Base-by-base conservation (phyloP, 1,140 invertebrate genomes). In the Melipona quadrifasciata region DNA sequence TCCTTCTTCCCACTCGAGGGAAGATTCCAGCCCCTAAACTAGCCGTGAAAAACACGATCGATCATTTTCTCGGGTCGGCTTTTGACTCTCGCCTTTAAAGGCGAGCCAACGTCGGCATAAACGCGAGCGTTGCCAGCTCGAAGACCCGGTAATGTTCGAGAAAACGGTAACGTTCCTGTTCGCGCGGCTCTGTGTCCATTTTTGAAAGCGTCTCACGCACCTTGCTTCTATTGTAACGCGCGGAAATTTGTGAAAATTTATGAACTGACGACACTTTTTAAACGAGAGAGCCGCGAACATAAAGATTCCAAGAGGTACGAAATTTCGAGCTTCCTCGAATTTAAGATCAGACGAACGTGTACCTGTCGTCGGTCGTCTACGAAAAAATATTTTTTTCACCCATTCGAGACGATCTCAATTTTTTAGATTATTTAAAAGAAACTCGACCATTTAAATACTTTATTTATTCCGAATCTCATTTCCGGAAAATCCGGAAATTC, bases 81-180 rank as follows among this genome's bases (percentile, higher is more conserved):
- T 24, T 12, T 6, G 8, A 19, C 31, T 24, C 71, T 19, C 27
- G 27, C 70, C 58, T 21, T 82, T 34, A 67, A 73, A 73, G 65
- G 61, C 79, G 34, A 8, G 21, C 39, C 53, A 24, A 31, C 14
- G 47, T 67, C 58, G 24, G 16, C n/a, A 77, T 21, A 73, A 70
- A 77, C 51, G 61, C 73, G 65, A 85, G 84, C 76, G 82, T 87
- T 87, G 84, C 58, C 67, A 21, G n/a, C 31, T 39, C 12, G 12
- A 31, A 16, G 19, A 73, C 34, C 24, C 67, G 39, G 2, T 31
- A 61, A 74, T 71, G 76, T 70, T 72, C 74, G 80, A 27, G 14
- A 65, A 84, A n/a, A 72, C 84, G 19, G 85, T 80, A 71, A 87
- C 76, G 39, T 39, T 39, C 65, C 77, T 86, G 31, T 80, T 76